These are phyloP conservation scores for Pseudomyrmex concolor DNA, from an alignment of 1,140 invertebrate genomes.

Conservation along the genomic window DNA sequence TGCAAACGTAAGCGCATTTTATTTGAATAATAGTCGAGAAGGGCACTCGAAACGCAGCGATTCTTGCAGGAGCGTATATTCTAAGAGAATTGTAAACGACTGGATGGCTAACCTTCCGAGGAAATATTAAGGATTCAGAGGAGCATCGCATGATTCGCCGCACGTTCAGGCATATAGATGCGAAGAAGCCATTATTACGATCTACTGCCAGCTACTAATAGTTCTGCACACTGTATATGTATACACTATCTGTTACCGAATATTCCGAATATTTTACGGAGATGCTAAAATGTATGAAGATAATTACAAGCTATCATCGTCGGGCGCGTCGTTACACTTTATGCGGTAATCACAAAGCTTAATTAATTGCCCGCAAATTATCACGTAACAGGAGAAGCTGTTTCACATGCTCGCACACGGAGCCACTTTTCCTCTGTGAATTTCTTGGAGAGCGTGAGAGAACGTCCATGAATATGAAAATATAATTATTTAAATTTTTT, in stretches of 20 bases:
- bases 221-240: not conserved
- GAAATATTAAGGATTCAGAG: slow-evolving; percentile 65
- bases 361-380: slow-evolving; percentile 46
- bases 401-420: not conserved
- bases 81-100: slow-evolving; percentile 66
- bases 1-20: not conserved
- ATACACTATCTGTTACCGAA: not conserved
- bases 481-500: slow-evolving; percentile 3
- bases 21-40: slow-evolving; percentile 17
- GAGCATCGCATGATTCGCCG: slow-evolving; percentile 36
- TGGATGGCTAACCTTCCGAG: slow-evolving; percentile 34
- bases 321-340: slow-evolving; percentile 26
- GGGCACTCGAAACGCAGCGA: slow-evolving; percentile 47
- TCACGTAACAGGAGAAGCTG: not conserved
- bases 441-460: not conserved
- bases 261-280: slow-evolving; percentile 33
- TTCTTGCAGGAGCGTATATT: slow-evolving; percentile 65
- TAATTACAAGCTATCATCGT: slow-evolving; percentile 27
- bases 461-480: not conserved
- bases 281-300: slow-evolving; percentile 9
- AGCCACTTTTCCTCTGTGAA: not conserved
- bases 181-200: slow-evolving; percentile 50
- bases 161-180: slow-evolving; percentile 51
- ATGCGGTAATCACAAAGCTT: slow-evolving; percentile 30
- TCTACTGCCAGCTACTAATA: slow-evolving; percentile 20